Evolutionary conservation across 2,797 vertebrate species (phyloP).

Genomic region (Poecile montanus): DNA sequence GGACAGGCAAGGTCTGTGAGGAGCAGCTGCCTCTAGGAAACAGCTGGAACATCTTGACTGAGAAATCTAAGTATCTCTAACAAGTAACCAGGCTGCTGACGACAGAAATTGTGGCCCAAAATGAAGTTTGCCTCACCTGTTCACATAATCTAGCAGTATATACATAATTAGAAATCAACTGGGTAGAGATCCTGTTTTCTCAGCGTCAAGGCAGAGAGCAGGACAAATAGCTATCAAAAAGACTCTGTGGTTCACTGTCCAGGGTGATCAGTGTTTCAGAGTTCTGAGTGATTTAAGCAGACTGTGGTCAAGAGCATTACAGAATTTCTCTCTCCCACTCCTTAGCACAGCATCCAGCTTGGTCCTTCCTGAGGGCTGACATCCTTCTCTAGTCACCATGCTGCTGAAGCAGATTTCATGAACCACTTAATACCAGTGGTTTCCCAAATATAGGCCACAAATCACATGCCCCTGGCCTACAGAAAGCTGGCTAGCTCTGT

Average conservation of each 20-base stretch:
- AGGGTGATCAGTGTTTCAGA: background rate
- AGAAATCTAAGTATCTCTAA: background rate
- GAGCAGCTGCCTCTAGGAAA: background rate
- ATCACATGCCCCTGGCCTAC: background rate
- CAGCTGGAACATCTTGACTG: background rate
- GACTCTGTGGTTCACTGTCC: background rate
- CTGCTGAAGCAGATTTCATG: background rate
- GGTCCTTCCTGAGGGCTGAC: background rate
- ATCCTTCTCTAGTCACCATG: background rate
- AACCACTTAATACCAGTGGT: slow-evolving; percentile 24
- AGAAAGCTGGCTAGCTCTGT: background rate
- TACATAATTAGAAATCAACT: background rate
- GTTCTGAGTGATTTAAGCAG: background rate
- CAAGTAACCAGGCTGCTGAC: background rate
- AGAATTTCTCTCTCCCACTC: background rate
- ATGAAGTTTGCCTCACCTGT: background rate
- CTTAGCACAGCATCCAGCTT: background rate
- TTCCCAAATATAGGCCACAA: background rate
- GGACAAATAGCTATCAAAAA: background rate
- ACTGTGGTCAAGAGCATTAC: background rate
- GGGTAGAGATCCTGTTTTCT: background rate
- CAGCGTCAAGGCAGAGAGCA: background rate
- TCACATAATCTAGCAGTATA: background rate
- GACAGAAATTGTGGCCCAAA: background rate
- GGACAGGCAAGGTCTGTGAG: fast-evolving